Conservation (phyloP, 2,113 vertebrate species). For the Cinclus mexicanus region DNA sequence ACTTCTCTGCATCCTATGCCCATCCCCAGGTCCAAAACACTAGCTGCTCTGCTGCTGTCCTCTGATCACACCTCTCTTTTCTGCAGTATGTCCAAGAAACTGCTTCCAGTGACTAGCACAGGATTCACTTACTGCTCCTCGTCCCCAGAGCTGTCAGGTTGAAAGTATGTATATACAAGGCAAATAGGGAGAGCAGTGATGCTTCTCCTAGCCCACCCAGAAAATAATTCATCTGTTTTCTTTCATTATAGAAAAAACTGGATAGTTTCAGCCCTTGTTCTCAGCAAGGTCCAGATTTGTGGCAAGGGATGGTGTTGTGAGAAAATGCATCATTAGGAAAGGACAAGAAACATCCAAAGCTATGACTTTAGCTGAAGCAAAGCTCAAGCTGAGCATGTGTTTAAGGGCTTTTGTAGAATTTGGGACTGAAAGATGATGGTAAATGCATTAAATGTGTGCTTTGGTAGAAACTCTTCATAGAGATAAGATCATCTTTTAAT, state of each 20-base stretch:
- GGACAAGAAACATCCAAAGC: not conserved
- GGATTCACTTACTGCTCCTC: not conserved
- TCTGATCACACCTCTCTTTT: not conserved
- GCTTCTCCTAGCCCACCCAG: not conserved
- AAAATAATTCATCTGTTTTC: not conserved
- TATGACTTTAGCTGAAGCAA: not conserved
- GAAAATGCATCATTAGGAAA: not conserved
- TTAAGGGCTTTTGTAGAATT: not conserved
- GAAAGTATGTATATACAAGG: not conserved
- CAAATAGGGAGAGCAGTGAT: not conserved
- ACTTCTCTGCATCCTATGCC: not conserved
- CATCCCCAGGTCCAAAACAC: not conserved
- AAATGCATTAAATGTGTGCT: not conserved
- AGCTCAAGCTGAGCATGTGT: not conserved
- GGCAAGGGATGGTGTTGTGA: not conserved
- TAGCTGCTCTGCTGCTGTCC: not conserved
- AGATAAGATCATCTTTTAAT: slow-evolving; percentile 8
- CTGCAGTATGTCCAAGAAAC: not conserved
- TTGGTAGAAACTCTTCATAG: not conserved
- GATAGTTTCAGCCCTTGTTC: not conserved
- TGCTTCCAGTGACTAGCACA: not conserved
- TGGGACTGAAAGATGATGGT: not conserved
- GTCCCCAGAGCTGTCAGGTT: not conserved
- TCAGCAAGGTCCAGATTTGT: not conserved
- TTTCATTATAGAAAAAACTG: not conserved